Conservation (phyloP, 2,888 invertebrate genomes). For the Polyploca ridens region DNA sequence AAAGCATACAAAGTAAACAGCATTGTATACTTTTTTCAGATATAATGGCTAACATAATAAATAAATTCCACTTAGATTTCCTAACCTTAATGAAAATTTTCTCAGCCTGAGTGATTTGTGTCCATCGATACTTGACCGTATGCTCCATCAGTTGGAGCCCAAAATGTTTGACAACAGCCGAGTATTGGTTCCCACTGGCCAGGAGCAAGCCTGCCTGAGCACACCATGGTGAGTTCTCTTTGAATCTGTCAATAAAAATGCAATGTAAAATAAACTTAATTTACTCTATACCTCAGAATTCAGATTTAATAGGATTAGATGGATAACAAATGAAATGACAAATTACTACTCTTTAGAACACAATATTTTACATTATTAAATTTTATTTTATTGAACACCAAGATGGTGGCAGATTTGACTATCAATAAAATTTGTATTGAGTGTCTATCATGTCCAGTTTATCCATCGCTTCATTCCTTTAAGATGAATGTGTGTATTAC, state of each 20-base stretch:
- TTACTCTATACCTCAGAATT: no score
- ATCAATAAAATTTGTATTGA: neutral
- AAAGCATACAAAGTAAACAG: no score
- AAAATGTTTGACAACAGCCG: constrained; percentile 93
- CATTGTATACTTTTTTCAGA: no score
- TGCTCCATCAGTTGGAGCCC: constrained; percentile 97
- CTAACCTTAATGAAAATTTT: constrained; percentile 93
- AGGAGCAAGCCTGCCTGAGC: constrained; percentile 93
- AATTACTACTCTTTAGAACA: no score
- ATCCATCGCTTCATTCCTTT: no score
- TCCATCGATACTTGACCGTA: constrained; percentile 97
- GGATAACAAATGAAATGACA: no score
- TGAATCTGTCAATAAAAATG: constrained; percentile 81
- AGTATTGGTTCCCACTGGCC: constrained; percentile 89
- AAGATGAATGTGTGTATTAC: constrained; percentile 32
- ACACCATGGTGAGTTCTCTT: constrained; percentile 94
- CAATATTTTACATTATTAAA: no score
- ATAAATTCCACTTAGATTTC: neutral
- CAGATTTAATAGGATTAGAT: no score
- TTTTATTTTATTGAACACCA: no score
- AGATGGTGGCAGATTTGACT: neutral
- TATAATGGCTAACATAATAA: no score
- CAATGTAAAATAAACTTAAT: neutral
- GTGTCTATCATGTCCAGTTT: neutral
- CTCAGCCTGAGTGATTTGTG: constrained; percentile 93